Conservation (phyloP, 2,797 vertebrate species). For the Microctenopoma lineatum region DNA sequence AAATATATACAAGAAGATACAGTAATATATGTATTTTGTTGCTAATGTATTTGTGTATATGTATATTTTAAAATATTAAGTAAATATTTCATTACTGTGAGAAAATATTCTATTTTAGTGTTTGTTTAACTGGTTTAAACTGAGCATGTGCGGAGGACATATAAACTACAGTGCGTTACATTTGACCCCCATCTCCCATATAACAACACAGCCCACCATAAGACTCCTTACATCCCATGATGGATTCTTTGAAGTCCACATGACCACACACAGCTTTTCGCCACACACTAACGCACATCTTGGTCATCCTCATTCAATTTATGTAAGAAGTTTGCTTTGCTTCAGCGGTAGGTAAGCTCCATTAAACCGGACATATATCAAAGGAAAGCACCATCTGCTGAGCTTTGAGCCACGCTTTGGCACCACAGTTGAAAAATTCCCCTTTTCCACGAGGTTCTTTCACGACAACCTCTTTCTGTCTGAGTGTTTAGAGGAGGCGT, state of each 20-base stretch:
- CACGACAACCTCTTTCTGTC: conserved; percentile 1
- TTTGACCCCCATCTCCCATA: no score
- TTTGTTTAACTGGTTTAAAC: no score
- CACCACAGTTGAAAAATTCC: conserved; percentile 20
- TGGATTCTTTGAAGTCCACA: conserved; percentile 10
- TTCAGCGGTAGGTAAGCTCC: conserved; percentile 45
- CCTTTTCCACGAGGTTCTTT: not conserved
- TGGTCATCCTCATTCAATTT: conserved; percentile 34
- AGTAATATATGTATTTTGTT: no score
- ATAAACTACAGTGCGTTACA: no score
- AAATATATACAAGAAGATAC: no score
- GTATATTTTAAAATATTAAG: no score
- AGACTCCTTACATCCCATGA: conserved; percentile 5
- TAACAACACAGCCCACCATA: no score
- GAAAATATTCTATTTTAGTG: no score
- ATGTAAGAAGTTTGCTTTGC: conserved; percentile 40
- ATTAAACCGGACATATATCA: conserved; percentile 57
- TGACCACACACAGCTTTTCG: conserved; percentile 18
- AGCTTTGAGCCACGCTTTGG: not conserved
- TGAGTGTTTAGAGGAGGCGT: conserved; percentile 20
- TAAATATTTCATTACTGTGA: no score
- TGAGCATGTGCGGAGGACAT: no score
- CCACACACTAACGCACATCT: conserved; percentile 34
- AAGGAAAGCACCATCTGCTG: conserved; percentile 52
- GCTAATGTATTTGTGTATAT: no score